Conservation (phyloP, 2,113 vertebrate genomes). For the Mobula birostris region DNA sequence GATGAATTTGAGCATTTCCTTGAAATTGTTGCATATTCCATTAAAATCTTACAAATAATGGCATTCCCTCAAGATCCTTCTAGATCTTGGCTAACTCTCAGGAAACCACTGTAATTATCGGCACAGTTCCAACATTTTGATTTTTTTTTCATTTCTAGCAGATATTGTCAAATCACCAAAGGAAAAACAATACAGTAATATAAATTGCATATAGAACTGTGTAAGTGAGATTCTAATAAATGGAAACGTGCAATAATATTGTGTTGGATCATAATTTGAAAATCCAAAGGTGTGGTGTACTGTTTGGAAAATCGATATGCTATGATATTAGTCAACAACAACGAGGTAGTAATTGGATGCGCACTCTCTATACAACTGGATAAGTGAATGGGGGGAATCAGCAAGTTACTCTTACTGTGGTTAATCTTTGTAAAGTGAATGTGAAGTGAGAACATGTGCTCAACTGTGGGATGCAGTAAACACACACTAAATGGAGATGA, state of each 20-base stretch:
- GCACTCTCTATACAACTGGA: not conserved
- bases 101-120: not conserved
- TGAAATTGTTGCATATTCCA: not conserved
- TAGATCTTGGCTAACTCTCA: not conserved
- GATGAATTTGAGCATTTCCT: not conserved
- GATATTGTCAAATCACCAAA: not conserved
- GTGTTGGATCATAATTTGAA: no score
- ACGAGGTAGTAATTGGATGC: not conserved
- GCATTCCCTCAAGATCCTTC: not conserved
- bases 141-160: not conserved
- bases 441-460: not conserved
- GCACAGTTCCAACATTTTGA: not conserved
- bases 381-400: not conserved
- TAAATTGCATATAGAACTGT: not conserved
- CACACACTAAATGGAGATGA: not conserved
- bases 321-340: not conserved
- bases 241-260: not conserved
- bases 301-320: not conserved
- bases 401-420: not conserved
- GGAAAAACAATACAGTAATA: not conserved
- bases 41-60: not conserved
- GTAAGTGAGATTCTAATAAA: not conserved
- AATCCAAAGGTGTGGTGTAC: not conserved
- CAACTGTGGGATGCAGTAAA: not conserved
- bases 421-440: not conserved